Percentiles rank a stretch among this genome's conserved stretches.
Evolutionary conservation across 2,797 vertebrate species (phyloP).

Genomic region (Erethizon dorsatum): DNA sequence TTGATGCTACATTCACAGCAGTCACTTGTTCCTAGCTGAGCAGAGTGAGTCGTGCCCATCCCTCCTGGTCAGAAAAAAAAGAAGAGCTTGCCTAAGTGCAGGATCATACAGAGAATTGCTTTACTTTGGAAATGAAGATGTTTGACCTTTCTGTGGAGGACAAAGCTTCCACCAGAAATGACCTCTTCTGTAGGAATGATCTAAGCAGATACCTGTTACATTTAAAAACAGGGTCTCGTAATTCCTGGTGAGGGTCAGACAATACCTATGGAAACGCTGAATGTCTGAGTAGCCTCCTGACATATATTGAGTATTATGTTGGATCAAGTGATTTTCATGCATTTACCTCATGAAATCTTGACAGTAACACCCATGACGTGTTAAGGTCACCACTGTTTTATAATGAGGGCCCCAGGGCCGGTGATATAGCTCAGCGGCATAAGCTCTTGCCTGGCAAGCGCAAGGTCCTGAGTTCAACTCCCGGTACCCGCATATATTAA

Average conservation of each 20-base stretch:
- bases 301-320: neutral
- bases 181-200: neutral
- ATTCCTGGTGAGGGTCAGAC: neutral
- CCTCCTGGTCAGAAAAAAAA: neutral
- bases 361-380: neutral
- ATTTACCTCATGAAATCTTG: slow-evolving; percentile 18
- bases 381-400: slow-evolving; percentile 33
- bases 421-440: no score
- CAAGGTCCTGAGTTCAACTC: no score
- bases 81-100: neutral
- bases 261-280: neutral
- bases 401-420: neutral
- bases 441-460: no score
- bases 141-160: neutral
- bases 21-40: neutral
- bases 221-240: neutral
- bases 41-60: neutral
- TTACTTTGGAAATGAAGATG: slow-evolving; percentile 21
- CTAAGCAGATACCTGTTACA: neutral
- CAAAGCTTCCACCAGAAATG: neutral
- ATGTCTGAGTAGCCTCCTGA: neutral
- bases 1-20: neutral
- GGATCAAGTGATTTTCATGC: neutral
- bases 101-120: neutral
- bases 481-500: no score